phyloP scores from a whole-genome alignment of 2,888 invertebrate genomes.

The Drosophila nr. fundita region DNA sequence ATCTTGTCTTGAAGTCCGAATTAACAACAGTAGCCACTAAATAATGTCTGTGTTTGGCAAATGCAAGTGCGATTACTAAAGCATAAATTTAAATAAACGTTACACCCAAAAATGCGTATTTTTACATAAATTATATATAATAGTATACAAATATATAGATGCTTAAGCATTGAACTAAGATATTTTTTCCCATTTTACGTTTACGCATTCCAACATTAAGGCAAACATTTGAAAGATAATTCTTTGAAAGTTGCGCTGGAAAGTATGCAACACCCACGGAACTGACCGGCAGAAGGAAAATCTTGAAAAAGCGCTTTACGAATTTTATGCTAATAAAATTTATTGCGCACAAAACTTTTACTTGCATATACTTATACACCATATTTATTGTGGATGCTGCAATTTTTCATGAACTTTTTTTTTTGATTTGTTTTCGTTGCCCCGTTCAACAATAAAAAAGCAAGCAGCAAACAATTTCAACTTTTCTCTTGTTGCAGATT shows the following conservation, averaged over 20 bases:
- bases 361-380: constrained; percentile 44
- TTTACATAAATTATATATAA: neutral
- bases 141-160: neutral
- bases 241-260: constrained; percentile 17
- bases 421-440: neutral
- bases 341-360: constrained; percentile 48
- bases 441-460: constrained; percentile 10
- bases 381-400: constrained; percentile 54
- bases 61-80: neutral
- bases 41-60: neutral
- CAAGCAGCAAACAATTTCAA: constrained; percentile 56
- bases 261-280: constrained; percentile 31
- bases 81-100: neutral
- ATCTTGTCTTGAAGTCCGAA: neutral
- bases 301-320: constrained; percentile 49
- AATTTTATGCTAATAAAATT: constrained; percentile 73
- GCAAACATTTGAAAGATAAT: constrained; percentile 6
- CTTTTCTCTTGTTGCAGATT: constrained; percentile 33
- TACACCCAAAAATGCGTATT: neutral
- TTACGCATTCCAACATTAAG: constrained; percentile 12
- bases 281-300: constrained; percentile 52
- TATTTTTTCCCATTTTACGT: neutral
- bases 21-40: neutral
- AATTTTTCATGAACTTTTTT: constrained; percentile 39
- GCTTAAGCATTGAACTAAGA: neutral